These are phyloP conservation scores for Astur gentilis DNA, from an alignment of 2,113 vertebrate species.

Conservation along the genomic window DNA sequence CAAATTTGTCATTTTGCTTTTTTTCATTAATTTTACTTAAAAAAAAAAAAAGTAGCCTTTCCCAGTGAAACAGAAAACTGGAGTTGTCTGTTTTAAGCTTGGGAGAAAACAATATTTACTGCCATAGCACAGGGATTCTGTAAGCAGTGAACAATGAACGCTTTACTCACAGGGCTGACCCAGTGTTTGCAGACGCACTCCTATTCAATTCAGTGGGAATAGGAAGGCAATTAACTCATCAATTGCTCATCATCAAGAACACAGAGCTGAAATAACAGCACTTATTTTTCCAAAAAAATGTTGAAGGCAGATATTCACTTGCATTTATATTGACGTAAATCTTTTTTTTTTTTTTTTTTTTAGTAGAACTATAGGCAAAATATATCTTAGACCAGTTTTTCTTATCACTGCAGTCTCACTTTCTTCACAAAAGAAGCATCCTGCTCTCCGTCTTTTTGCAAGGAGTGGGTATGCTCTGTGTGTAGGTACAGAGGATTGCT, in stretches of 20 bases:
- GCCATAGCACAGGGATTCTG: neutral
- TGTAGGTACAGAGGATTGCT: neutral
- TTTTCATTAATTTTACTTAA: neutral
- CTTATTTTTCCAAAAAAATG: neutral
- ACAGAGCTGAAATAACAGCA: neutral
- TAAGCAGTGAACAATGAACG: neutral
- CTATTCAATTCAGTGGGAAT: neutral
- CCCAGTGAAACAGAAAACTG: neutral
- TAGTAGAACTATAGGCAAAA: neutral
- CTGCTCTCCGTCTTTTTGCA: neutral
- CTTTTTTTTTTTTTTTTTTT: neutral
- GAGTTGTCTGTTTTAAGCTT: neutral
- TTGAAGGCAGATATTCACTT: neutral
- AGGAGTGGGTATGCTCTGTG: neutral
- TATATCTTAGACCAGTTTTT: neutral
- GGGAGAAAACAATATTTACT: conserved; percentile 20
- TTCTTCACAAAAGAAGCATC: neutral
- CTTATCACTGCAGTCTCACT: neutral
- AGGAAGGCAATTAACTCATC: conserved; percentile 3
- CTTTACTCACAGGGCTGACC: neutral
- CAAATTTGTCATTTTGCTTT: neutral
- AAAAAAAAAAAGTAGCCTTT: neutral
- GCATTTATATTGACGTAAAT: neutral
- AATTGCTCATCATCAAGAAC: neutral
- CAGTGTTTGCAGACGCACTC: neutral